These are phyloP conservation scores for Baryphthengus martii DNA, from an alignment of 2,113 vertebrate genomes.

Conservation along the genomic window DNA sequence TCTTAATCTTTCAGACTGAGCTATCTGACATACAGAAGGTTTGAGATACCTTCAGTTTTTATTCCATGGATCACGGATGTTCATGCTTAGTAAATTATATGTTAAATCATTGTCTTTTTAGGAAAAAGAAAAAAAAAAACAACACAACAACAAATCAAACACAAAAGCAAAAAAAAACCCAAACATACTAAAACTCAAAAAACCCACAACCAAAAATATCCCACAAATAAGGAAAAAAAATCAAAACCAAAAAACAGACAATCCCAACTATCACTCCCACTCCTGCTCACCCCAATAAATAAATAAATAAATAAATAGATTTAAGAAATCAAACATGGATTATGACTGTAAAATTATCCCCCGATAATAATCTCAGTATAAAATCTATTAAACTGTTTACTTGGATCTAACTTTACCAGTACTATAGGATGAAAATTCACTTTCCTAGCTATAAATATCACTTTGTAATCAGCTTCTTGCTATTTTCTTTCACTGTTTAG, in stretches of 20 bases:
- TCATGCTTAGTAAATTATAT: neutral
- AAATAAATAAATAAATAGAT: no score
- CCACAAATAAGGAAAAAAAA: neutral
- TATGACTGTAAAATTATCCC: neutral
- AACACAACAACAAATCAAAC: no score
- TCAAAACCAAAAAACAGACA: no score
- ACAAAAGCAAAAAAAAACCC: no score
- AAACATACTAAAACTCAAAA: no score
- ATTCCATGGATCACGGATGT: neutral
- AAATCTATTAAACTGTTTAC: neutral
- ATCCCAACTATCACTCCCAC: fast-evolving
- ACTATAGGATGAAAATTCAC: neutral
- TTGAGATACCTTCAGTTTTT: neutral
- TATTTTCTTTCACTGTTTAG: neutral
- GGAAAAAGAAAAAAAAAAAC: neutral
- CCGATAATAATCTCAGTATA: neutral
- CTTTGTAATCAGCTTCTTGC: neutral
- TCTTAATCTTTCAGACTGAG: neutral
- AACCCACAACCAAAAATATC: no score
- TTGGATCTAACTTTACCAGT: neutral
- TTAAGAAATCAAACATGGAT: neutral
- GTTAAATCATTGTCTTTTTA: neutral
- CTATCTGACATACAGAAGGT: neutral
- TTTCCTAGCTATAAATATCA: neutral
- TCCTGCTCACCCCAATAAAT: no score